phyloP scores from a whole-genome alignment of 2,888 invertebrate species.

The Campoplex capitator region DNA sequence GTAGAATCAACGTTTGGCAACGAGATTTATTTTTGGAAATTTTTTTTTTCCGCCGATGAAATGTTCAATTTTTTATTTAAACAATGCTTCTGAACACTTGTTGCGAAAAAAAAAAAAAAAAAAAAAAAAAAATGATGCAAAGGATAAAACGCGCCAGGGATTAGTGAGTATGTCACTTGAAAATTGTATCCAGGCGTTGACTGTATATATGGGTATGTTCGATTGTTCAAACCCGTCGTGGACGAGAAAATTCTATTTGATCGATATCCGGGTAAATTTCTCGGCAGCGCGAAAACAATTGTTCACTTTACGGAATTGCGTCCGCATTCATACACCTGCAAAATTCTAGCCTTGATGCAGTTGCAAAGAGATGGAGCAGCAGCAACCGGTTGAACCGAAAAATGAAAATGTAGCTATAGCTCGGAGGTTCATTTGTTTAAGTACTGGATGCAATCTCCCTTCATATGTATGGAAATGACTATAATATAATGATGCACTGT shows the following conservation, averaged over 20 bases:
- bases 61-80: neutral
- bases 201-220: constrained; percentile 38
- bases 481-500: neutral
- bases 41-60: no score
- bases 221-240: constrained; percentile 46
- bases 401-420: constrained; percentile 3
- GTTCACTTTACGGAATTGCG: constrained; percentile 41
- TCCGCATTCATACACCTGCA: constrained; percentile 4
- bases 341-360: constrained; percentile 14
- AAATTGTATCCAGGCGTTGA: constrained; percentile 58
- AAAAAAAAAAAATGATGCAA: neutral
- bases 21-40: no score
- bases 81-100: neutral
- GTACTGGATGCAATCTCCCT: constrained; percentile 16
- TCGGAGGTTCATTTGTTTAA: constrained; percentile 8
- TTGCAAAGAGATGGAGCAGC: constrained; percentile 16
- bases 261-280: constrained; percentile 43
- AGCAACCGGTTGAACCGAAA: neutral
- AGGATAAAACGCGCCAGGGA: neutral
- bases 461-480: constrained; percentile 2
- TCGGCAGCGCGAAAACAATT: constrained; percentile 49
- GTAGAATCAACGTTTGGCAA: neutral
- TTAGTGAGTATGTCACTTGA: constrained; percentile 36
- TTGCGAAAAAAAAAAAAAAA: neutral
- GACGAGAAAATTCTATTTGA: constrained; percentile 55